Percentiles rank a stretch among this genome's conserved stretches.
Evolutionary conservation across 2,797 vertebrate genomes (phyloP).

Genomic region (Sylvilagus floridanus): DNA sequence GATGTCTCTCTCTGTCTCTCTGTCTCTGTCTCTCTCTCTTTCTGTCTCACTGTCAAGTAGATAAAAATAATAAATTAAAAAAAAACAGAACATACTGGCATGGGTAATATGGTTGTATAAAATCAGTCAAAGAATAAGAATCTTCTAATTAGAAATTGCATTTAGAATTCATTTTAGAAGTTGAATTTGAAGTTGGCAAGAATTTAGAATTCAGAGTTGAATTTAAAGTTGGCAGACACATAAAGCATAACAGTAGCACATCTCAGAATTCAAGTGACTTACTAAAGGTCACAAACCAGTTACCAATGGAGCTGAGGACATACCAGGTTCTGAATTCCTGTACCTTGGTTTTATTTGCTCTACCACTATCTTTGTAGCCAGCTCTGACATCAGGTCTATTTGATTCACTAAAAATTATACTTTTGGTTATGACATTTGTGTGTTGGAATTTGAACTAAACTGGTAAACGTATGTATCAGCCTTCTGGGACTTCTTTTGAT

Average conservation of each 20-base stretch:
- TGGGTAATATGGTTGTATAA: slow-evolving; percentile 16
- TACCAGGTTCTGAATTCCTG: background rate
- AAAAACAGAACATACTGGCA: background rate
- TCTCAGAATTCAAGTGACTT: background rate
- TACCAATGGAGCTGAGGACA: background rate
- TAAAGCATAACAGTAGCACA: background rate
- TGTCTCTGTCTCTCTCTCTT: no score
- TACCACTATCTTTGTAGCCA: background rate
- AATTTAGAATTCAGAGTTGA: background rate
- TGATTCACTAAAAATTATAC: background rate
- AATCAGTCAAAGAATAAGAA: background rate
- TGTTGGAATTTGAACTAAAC: background rate
- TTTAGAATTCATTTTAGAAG: background rate
- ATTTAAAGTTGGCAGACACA: slow-evolving; percentile 33
- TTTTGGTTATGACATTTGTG: background rate
- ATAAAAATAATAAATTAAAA: background rate
- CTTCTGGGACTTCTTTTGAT: background rate
- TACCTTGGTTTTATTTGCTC: background rate
- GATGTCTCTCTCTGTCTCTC: no score
- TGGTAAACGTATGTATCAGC: background rate
- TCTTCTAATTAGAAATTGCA: background rate
- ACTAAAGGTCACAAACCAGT: background rate
- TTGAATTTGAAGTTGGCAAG: background rate
- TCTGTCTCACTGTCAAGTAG: no score
- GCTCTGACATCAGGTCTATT: background rate